Evolutionary conservation across 1,140 invertebrate species (phyloP).

Genomic region (Brachionus asplanchnoidis): DNA sequence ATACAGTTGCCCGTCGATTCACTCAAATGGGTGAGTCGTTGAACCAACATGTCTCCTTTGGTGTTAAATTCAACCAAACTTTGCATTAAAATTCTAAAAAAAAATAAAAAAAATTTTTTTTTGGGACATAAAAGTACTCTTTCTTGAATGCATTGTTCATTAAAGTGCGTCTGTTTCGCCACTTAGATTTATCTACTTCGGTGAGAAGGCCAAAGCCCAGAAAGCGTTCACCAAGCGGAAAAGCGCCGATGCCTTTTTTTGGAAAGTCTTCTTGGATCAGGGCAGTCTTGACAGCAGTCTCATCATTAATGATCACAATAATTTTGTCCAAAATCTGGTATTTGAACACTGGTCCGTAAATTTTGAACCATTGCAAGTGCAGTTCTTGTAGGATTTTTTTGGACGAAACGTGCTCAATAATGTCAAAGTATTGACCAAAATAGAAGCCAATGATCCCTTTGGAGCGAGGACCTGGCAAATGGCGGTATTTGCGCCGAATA

Average conservation of each 20-base stretch:
- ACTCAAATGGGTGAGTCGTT: not conserved
- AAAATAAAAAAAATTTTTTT: not conserved
- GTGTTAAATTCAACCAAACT: not conserved
- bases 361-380: not conserved
- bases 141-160: slow-evolving; percentile 17
- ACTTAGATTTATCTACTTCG: not conserved
- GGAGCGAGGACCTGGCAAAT: not conserved
- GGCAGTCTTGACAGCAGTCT: not conserved
- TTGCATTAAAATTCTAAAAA: not conserved
- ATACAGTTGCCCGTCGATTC: not conserved
- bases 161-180: not conserved
- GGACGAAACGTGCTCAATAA: not conserved
- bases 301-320: not conserved
- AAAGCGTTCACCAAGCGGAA: slow-evolving; percentile 7
- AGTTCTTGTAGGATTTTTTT: not conserved
- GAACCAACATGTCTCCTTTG: not conserved
- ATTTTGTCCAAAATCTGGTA: not conserved
- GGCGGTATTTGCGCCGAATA: not conserved
- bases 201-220: not conserved
- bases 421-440: slow-evolving; percentile 30
- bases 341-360: not conserved
- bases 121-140: not conserved
- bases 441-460: not conserved
- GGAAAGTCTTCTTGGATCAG: not conserved
- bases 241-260: not conserved